Evolutionary conservation across 2,888 invertebrate genomes (phyloP).

Genomic region (Cephus pygmeus): DNA sequence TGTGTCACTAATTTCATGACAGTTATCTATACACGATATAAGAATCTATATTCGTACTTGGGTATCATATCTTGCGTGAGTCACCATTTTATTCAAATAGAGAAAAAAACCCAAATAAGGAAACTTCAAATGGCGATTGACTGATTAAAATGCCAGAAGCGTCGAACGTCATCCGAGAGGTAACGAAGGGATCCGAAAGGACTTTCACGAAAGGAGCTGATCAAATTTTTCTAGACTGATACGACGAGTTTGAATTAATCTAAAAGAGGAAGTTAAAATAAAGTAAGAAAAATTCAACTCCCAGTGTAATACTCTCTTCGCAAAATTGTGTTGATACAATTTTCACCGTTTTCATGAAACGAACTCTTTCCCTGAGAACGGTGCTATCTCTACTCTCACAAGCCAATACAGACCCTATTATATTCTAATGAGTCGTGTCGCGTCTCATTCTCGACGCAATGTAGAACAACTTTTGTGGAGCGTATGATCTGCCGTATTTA

Average conservation of each 20-base stretch:
- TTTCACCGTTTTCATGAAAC: background rate
- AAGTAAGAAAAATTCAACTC: background rate
- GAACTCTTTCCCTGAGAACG: conserved; percentile 41
- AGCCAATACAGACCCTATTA: conserved; percentile 41
- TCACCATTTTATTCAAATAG: background rate
- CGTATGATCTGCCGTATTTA: background rate
- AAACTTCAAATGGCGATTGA: background rate
- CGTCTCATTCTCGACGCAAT: conserved; percentile 16
- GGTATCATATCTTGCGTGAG: background rate
- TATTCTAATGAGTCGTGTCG: conserved; percentile 42
- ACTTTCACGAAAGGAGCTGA: background rate
- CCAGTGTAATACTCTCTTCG: background rate
- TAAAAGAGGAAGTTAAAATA: background rate
- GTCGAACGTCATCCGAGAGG: background rate
- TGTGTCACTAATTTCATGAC: background rate
- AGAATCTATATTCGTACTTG: background rate
- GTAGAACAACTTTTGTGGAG: conserved; percentile 31
- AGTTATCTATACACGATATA: background rate
- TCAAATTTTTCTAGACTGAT: background rate
- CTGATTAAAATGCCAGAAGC: background rate
- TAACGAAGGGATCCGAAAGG: background rate
- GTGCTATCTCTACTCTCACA: conserved; percentile 54
- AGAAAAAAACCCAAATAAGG: background rate
- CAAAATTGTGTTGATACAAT: background rate
- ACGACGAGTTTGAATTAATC: background rate